Conservation (phyloP, 2,888 invertebrate genomes). For the Heliconius cydno region DNA sequence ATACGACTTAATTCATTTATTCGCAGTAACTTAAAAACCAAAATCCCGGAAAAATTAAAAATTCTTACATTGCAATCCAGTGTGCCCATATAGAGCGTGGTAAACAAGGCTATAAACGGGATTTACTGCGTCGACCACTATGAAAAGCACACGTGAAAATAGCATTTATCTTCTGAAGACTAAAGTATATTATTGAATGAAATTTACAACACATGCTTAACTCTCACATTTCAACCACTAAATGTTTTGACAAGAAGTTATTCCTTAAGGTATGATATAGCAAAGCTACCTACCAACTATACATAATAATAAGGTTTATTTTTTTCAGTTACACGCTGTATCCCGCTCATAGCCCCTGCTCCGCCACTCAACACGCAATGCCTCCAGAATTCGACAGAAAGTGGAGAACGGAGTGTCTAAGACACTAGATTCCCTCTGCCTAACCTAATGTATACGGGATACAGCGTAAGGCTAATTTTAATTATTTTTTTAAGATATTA, state of each 20-base stretch:
- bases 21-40: background rate
- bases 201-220: conserved; percentile 4
- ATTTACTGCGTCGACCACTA: conserved; percentile 33
- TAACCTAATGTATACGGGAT: too few species aligned
- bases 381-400: too few species aligned
- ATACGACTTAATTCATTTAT: too few species aligned
- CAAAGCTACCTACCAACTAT: too few species aligned
- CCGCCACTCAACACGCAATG: too few species aligned
- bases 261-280: background rate
- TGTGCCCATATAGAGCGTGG: conserved; percentile 37
- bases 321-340: too few species aligned
- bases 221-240: background rate
- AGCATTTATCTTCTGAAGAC: conserved; percentile 25
- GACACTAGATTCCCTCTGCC: too few species aligned
- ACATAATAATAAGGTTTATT: too few species aligned
- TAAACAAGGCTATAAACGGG: conserved; percentile 41
- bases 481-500: background rate
- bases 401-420: too few species aligned
- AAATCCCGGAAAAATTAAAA: conserved; percentile 19
- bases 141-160: conserved; percentile 25
- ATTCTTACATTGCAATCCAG: conserved; percentile 26
- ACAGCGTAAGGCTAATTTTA: too few species aligned
- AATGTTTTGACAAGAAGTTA: conserved; percentile 16
- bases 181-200: conserved; percentile 29
- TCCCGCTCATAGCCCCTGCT: too few species aligned